Percentiles rank a stretch among this genome's conserved stretches.
These are phyloP conservation scores for Speoplatyrhinus poulsoni DNA, from an alignment of 2,113 vertebrate genomes.

Conservation along the genomic window DNA sequence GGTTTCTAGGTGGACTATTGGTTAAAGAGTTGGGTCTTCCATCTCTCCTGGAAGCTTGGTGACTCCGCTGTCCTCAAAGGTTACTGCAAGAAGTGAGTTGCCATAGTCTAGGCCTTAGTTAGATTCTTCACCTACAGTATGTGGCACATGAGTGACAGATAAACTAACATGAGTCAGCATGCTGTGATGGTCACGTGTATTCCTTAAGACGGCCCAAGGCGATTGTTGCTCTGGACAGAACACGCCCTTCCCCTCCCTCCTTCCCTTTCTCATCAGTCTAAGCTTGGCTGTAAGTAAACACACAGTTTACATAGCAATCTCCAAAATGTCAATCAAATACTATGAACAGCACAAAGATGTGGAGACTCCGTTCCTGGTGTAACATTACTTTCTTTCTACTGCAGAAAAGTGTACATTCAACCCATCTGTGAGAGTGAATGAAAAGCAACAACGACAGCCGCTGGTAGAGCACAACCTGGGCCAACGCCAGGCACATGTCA, in stretches of 20 bases:
- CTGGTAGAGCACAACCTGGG: background rate
- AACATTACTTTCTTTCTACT: no score
- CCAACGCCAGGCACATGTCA: constrained; percentile 1
- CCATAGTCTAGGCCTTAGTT: no score
- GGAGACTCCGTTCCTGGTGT: no score
- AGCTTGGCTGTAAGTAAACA: constrained; percentile 24
- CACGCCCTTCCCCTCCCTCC: constrained; percentile 33
- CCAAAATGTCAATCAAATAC: constrained; percentile 50
- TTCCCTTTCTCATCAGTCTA: background rate
- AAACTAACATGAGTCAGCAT: constrained; percentile 2
- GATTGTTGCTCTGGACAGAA: constrained; percentile 32
- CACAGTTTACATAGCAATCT: constrained; percentile 46
- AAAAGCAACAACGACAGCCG: constrained; percentile 3
- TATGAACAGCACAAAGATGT: constrained; percentile 23
- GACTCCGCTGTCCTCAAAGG: no score
- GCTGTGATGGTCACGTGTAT: constrained; percentile 41
- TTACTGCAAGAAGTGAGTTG: no score
- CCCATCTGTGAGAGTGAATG: background rate
- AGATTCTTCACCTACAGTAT: constrained; percentile 17
- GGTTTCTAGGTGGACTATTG: no score
- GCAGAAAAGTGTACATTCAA: no score
- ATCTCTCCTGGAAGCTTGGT: no score
- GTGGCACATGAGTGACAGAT: constrained; percentile 26
- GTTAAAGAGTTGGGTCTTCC: no score
- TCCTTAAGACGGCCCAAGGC: constrained; percentile 40